Evolutionary conservation across 2,888 invertebrate genomes (phyloP).

Genomic region (Calliphora vomitoria): DNA sequence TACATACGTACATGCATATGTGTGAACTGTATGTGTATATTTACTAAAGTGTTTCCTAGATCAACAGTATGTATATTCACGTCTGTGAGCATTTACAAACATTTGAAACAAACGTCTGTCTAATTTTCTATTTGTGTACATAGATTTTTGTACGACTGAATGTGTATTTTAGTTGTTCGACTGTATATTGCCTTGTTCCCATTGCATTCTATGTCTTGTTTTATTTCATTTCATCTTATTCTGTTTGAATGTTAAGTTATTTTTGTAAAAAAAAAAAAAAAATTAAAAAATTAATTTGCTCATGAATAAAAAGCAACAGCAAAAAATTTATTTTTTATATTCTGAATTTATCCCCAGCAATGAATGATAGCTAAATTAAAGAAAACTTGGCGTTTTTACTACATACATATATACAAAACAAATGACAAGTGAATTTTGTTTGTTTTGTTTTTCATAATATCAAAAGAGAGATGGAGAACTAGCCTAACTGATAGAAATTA

Average conservation of each 20-base stretch:
- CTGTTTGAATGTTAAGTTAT: slow-evolving; percentile 55
- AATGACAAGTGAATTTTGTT: too few species aligned
- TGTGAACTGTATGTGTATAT: background rate
- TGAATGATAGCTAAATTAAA: background rate
- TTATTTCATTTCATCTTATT: slow-evolving; percentile 45
- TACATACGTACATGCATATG: too few species aligned
- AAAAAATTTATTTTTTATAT: slow-evolving; percentile 1
- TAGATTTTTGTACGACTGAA: background rate
- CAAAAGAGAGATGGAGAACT: too few species aligned
- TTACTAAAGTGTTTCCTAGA: slow-evolving; percentile 31
- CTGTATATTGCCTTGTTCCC: slow-evolving; percentile 52
- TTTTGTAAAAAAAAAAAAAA: slow-evolving; percentile 31
- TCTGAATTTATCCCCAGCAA: background rate
- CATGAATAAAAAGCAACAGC: slow-evolving; percentile 10
- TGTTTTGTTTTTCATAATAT: too few species aligned
- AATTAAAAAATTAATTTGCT: slow-evolving; percentile 39
- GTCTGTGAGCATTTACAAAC: background rate
- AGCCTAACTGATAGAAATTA: too few species aligned
- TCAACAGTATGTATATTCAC: background rate
- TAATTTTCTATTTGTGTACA: slow-evolving; percentile 13
- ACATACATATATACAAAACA: too few species aligned
- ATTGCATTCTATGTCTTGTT: slow-evolving; percentile 32
- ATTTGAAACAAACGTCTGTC: background rate
- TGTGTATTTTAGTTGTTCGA: background rate
- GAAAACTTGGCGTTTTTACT: too few species aligned